A percentile compares a stretch with the other conserved stretches of the same genome.
phyloP scores from a whole-genome alignment of 1,140 invertebrate genomes.

The Ridgeia piscesae region DNA sequence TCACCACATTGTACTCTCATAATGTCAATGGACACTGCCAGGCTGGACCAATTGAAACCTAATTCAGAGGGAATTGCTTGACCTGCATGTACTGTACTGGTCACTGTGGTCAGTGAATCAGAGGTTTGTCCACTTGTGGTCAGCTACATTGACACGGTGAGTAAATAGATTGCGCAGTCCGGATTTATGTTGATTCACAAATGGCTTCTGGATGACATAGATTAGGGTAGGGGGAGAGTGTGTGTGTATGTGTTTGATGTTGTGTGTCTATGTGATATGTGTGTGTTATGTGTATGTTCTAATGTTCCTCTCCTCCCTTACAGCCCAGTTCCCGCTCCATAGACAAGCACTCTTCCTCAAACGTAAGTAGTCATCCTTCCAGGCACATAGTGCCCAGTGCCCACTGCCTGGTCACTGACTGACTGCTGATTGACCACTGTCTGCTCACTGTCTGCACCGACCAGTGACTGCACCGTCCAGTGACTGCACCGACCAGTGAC shows the following conservation, averaged over 20 bases:
- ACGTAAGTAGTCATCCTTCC: neutral
- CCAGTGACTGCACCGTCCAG: too few relatives aligned
- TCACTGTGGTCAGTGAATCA: neutral
- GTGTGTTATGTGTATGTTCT: neutral
- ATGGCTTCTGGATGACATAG: neutral
- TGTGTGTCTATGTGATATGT: too few relatives aligned
- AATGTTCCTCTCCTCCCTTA: neutral
- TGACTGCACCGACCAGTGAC: too few relatives aligned
- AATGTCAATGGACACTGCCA: neutral
- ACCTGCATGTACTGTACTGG: neutral
- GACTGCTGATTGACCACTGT: too few relatives aligned
- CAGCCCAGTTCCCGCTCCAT: neutral
- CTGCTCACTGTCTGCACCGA: too few relatives aligned
- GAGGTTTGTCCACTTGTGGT: neutral
- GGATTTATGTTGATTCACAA: neutral
- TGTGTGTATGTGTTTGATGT: too few relatives aligned
- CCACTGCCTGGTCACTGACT: neutral
- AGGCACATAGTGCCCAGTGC: neutral
- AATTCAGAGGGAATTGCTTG: neutral
- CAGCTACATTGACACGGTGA: neutral
- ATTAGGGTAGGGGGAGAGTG: too few relatives aligned
- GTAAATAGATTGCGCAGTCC: neutral
- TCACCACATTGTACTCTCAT: neutral
- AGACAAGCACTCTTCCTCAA: neutral
- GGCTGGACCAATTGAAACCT: neutral